Evolutionary conservation across 2,113 vertebrate genomes (phyloP).

Genomic region (Mastomys coucha): DNA sequence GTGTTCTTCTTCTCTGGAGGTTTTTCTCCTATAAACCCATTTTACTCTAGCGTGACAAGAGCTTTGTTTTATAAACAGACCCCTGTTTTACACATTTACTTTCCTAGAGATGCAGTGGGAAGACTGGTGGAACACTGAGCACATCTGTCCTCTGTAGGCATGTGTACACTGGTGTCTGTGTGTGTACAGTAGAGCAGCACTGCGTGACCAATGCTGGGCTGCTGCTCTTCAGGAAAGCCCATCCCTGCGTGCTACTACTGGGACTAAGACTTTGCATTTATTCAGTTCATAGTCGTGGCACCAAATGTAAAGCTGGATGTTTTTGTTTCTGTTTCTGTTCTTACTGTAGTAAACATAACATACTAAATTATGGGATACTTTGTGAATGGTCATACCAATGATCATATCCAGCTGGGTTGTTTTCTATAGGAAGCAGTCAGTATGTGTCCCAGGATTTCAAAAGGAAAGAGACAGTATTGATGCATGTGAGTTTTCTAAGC

Average conservation of each 20-base stretch:
- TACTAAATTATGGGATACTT: constrained; percentile 22
- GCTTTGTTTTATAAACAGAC: neutral
- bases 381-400: constrained; percentile 33
- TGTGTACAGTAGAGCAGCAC: neutral
- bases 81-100: neutral
- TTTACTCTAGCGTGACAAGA: constrained; percentile 18
- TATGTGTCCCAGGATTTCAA: neutral
- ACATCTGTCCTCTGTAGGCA: neutral
- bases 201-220: neutral
- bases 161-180: neutral
- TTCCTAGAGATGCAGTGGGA: neutral
- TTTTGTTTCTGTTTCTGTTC: constrained; percentile 7
- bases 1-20: constrained; percentile 20
- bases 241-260: neutral
- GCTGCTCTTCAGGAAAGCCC: neutral
- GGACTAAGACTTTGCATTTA: constrained; percentile 27
- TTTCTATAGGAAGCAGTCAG: neutral
- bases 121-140: neutral
- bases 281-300: neutral
- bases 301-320: neutral
- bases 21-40: constrained; percentile 26
- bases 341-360: constrained; percentile 49
- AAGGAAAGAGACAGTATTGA: neutral
- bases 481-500: neutral
- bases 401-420: neutral